A percentile compares a stretch with the other conserved stretches of the same genome.
Evolutionary conservation across 2,888 invertebrate species (phyloP).

Genomic region (Eristalis arbustorum): DNA sequence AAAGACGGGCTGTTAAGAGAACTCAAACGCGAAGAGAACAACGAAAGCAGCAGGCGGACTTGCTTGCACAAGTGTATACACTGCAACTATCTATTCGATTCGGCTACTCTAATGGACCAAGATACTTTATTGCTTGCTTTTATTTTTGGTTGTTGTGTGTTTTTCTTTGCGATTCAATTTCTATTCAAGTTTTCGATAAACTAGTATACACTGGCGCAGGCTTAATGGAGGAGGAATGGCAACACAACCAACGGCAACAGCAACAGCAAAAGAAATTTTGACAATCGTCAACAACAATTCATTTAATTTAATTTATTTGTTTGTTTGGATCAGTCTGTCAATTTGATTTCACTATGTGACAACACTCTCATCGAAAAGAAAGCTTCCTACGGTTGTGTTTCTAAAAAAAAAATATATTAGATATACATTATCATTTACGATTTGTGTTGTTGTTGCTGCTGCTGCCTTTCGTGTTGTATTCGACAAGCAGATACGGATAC

Average conservation of each 20-base stretch:
- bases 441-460: background rate
- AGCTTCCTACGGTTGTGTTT: background rate
- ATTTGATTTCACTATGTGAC: constrained; percentile 19
- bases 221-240: background rate
- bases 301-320: constrained; percentile 21
- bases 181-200: constrained; percentile 47
- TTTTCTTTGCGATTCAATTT: constrained; percentile 2
- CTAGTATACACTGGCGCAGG: constrained; percentile 44
- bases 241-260: background rate
- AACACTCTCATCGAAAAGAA: background rate
- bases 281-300: background rate
- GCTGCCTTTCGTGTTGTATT: background rate
- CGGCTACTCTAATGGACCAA: background rate
- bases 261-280: background rate
- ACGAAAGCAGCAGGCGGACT: no score
- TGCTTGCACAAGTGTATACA: background rate
- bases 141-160: background rate
- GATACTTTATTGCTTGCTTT: background rate
- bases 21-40: constrained; percentile 19
- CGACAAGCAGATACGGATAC: constrained; percentile 19
- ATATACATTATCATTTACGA: background rate
- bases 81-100: background rate
- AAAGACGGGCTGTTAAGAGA: constrained; percentile 31
- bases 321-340: constrained; percentile 3
- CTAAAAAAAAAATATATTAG: constrained; percentile 20